These are phyloP conservation scores for Pseudolycoriella hygida DNA, from an alignment of 2,888 invertebrate species.

Conservation along the genomic window DNA sequence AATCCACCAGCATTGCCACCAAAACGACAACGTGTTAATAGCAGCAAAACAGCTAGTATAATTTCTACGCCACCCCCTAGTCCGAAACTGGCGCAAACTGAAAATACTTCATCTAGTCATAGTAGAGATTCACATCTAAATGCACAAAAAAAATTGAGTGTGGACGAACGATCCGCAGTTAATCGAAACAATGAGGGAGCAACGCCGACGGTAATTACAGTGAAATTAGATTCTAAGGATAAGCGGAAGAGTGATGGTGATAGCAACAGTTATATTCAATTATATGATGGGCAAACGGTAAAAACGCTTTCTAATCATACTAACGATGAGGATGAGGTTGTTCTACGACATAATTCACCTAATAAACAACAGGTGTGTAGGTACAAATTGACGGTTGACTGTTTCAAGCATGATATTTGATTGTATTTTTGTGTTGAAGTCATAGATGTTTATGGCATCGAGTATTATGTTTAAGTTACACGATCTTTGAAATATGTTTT, in stretches of 20 bases:
- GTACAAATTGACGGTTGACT: too few species aligned
- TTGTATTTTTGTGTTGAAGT: too few species aligned
- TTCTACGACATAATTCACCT: conserved; percentile 14
- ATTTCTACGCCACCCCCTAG: conserved; percentile 32
- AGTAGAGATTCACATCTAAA: too few species aligned
- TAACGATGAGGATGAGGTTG: conserved; percentile 15
- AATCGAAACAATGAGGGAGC: not conserved
- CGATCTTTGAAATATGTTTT: too few species aligned
- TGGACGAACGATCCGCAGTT: too few species aligned
- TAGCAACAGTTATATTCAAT: conserved; percentile 4
- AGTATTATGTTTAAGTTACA: too few species aligned
- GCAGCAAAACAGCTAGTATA: conserved; percentile 28
- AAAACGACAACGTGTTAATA: conserved; percentile 29
- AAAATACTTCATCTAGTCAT: conserved; percentile 5
- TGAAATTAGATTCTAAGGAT: conserved; percentile 2
- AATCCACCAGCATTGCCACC: conserved; percentile 13
- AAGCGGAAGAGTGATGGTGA: conserved; percentile 3
- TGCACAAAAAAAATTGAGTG: too few species aligned
- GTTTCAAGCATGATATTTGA: too few species aligned
- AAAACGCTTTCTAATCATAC: conserved; percentile 6
- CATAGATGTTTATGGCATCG: too few species aligned
- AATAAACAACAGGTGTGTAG: conserved; percentile 14
- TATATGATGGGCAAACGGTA: conserved; percentile 4
- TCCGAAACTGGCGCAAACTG: conserved; percentile 17
- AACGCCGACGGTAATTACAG: not conserved